These are phyloP conservation scores for Brassicogethes aeneus DNA, from an alignment of 2,888 invertebrate species.

Conservation along the genomic window DNA sequence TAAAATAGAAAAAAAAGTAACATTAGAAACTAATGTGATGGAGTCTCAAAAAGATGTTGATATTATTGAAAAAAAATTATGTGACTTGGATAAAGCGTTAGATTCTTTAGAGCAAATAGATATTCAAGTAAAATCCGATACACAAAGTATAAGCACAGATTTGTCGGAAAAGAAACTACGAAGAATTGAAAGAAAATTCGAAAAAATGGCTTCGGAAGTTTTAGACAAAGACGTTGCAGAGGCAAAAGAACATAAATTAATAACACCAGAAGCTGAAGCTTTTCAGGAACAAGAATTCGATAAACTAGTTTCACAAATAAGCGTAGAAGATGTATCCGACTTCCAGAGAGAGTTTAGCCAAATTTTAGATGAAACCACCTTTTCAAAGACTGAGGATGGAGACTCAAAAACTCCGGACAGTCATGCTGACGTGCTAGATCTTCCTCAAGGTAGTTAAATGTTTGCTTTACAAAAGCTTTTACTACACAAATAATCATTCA, in stretches of 20 bases:
- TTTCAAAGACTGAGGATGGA: constrained; percentile 39
- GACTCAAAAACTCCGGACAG: constrained; percentile 41
- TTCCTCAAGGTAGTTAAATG: constrained; percentile 42
- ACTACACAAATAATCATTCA: constrained; percentile 24
- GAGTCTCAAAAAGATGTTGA: constrained; percentile 22
- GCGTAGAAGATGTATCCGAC: constrained; percentile 44
- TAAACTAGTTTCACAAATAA: constrained; percentile 43
- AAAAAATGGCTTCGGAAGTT: constrained; percentile 44
- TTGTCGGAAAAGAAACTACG: constrained; percentile 35
- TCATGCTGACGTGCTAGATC: constrained; percentile 39
- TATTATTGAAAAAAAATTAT: constrained; percentile 35
- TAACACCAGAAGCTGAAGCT: constrained; percentile 34
- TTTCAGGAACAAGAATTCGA: constrained; percentile 40
- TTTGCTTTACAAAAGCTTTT: constrained; percentile 23
- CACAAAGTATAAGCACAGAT: constrained; percentile 15
- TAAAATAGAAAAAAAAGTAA: constrained; percentile 10
- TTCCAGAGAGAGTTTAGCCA: constrained; percentile 42
- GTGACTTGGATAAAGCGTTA: constrained; percentile 39
- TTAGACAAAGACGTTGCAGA: constrained; percentile 33
- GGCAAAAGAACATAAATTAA: constrained; percentile 27
- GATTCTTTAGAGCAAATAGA: constrained; percentile 33
- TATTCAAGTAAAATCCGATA: constrained; percentile 19
- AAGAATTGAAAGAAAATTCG: constrained; percentile 44
- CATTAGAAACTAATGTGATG: constrained; percentile 5
- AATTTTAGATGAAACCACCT: constrained; percentile 42